Evolutionary conservation across 2,113 vertebrate species (phyloP), one percentile per base, ranked within the genome.

Genomic region (Rhinichthys klamathensis): DNA sequence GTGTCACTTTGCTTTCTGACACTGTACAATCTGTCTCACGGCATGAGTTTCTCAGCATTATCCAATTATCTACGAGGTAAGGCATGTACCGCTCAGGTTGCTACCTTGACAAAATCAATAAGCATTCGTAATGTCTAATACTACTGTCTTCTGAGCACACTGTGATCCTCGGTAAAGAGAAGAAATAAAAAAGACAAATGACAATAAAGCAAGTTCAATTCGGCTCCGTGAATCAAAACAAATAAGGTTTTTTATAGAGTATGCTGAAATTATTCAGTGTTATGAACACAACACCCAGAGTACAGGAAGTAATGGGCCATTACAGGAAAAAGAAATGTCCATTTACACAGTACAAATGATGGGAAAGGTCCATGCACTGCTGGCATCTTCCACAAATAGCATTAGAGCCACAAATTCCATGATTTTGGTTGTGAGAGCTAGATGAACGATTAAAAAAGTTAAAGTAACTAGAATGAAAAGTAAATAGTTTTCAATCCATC

Each of bases 1-100:
- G 35, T 74, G 56, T 49, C 10, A 30, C 82, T 72, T 67, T 69
- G 21, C 41, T 54, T 84, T 69, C 44, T 69, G 60, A 80, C 35
- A 63, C 58, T 9, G 35, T 5, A 16, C 23, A 23, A 46, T 61
- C 77, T 25, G 35, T 80, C 77, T 44, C 77, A 27, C 35, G 27
- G n/a, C 16, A 35, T 60, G 30, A 61, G 44, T 82, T 82, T 82
- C 16, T 65, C 56, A 61, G 76, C 32, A 79, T 79, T 79, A 61
- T 46, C 38, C 35, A 61, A 23, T 80, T 65, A 80, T 46, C 58
- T 80, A 25, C 30, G n/a, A 80, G 41, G 78, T 30, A 46, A 63
- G 8, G 54, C 76, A 79, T 61, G 41, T 74, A 74, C 70, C 8
- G 51, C 16, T 65, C 60, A 65, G 41, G 38, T 67, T 63, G 60